Percentiles rank a stretch among this genome's conserved stretches.
These are phyloP conservation scores for Basileuterus tristriatus DNA, from an alignment of 2,797 vertebrate species.

Conservation along the genomic window DNA sequence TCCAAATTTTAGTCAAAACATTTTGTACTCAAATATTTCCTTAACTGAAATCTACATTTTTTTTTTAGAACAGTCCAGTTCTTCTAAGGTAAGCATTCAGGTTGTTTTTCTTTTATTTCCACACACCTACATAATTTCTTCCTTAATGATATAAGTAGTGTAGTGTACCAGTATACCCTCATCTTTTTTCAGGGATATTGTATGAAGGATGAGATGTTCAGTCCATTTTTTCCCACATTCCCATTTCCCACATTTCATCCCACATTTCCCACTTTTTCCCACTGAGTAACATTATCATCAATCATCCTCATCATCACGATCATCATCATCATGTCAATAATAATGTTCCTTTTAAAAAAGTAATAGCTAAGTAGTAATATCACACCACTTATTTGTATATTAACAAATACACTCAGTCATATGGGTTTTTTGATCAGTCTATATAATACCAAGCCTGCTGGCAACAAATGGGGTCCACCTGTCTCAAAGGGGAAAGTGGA, in stretches of 20 bases:
- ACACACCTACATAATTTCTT: background rate
- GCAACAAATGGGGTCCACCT: background rate
- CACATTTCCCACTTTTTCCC: background rate
- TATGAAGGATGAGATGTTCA: background rate
- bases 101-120: background rate
- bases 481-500: background rate
- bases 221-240: background rate
- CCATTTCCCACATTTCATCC: no score
- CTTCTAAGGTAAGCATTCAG: background rate
- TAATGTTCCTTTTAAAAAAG: background rate
- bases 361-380: background rate
- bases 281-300: background rate
- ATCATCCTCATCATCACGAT: background rate
- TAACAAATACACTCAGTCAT: background rate
- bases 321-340: background rate
- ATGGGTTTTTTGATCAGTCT: background rate
- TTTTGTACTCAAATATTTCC: background rate
- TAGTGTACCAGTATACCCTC: background rate
- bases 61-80: background rate
- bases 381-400: background rate
- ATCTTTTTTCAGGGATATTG: fast-evolving
- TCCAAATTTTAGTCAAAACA: background rate
- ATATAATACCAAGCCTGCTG: background rate
- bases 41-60: background rate
- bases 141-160: background rate